Conservation (phyloP, 2,113 vertebrate genomes). For the Psittacus erithacus region DNA sequence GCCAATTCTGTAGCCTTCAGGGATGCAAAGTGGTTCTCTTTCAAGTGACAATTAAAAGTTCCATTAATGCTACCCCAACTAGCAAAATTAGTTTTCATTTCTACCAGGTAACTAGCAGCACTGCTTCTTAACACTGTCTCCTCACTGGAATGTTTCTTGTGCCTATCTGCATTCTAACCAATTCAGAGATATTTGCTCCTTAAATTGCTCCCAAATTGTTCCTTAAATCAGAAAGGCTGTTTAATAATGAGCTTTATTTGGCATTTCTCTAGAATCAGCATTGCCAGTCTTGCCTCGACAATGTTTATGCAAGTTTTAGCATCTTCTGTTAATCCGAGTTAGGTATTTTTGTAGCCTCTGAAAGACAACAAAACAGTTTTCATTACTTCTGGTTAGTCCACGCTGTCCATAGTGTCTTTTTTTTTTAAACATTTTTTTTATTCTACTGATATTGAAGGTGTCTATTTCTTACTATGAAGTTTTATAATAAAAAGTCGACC, state of each 20-base stretch:
- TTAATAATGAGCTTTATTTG: neutral
- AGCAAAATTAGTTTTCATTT: neutral
- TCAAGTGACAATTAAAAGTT: neutral
- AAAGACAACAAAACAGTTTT: neutral
- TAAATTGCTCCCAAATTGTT: neutral
- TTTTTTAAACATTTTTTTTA: conserved; percentile 13
- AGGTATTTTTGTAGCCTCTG: conserved; percentile 19
- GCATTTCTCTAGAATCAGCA: neutral
- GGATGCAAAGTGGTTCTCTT: neutral
- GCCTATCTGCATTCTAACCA: neutral
- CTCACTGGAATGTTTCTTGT: neutral
- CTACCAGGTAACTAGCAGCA: conserved; percentile 11
- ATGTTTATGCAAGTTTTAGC: conserved; percentile 7
- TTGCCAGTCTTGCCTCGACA: conserved; percentile 21
- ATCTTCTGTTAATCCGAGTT: neutral
- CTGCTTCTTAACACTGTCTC: neutral
- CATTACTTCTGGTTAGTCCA: neutral
- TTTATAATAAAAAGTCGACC: neutral
- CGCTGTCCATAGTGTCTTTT: neutral
- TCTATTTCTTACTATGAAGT: conserved; percentile 6
- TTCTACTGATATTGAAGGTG: neutral
- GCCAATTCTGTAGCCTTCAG: neutral
- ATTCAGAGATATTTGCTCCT: neutral
- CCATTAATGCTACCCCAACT: neutral
- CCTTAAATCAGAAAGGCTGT: neutral